Percentiles rank a stretch among this genome's conserved stretches.
phyloP scores from a whole-genome alignment of 2,797 vertebrate genomes.

The Prunella strophiata region DNA sequence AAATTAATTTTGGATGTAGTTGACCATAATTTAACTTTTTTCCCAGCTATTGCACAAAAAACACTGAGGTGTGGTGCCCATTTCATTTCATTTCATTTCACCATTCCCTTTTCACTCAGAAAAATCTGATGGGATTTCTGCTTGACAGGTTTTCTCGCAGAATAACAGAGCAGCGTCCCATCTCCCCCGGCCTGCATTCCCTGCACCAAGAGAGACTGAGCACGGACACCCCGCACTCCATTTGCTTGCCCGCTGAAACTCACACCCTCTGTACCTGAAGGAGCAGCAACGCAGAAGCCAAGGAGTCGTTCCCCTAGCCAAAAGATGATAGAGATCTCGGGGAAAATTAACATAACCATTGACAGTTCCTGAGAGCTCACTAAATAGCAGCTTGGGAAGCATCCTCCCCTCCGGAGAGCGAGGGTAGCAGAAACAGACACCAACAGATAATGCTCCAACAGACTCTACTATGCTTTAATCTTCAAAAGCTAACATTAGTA shows the following conservation, averaged over 20 bases:
- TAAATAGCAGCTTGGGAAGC: background rate
- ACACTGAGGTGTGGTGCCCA: background rate
- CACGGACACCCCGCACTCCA: accelerated
- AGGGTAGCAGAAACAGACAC: background rate
- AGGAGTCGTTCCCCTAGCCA: background rate
- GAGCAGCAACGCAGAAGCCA: background rate
- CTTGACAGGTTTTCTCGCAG: background rate
- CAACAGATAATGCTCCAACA: conserved; percentile 27
- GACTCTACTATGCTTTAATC: conserved; percentile 47
- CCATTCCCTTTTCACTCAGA: background rate
- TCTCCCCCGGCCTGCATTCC: accelerated
- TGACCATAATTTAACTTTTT: background rate
- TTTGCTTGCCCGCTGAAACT: background rate
- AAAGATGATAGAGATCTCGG: background rate
- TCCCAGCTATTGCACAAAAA: background rate
- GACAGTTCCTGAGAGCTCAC: background rate
- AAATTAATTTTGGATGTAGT: background rate
- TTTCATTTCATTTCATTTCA: background rate
- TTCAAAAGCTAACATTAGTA: conserved; percentile 59
- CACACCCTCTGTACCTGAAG: background rate
- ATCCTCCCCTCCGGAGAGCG: background rate
- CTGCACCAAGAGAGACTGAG: accelerated
- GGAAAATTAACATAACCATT: background rate
- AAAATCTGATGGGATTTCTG: background rate
- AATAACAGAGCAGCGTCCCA: background rate